Evolutionary conservation across 2,797 vertebrate species (phyloP), one percentile per base, ranked within the genome.

Genomic region (Melanotaenia trifasciata): DNA sequence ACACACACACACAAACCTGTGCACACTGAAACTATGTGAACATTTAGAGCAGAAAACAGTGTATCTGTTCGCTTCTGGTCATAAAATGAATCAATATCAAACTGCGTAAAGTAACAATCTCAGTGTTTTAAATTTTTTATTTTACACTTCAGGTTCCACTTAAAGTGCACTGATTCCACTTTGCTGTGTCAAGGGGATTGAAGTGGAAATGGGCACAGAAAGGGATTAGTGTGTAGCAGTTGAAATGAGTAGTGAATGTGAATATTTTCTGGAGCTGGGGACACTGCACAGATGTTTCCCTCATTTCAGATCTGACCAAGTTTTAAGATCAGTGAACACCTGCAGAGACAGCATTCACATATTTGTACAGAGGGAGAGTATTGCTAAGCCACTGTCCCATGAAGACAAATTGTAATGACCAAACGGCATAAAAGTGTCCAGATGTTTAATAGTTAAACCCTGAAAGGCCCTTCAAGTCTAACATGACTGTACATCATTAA

Each of bases 111-210:
- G 58, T 64, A 67, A 77, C 45, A 75, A 60, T 69, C 24, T 67
- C 40, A 36, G n/a, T 26, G 61, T 64, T 85, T 80, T 67, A 64
- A 70, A 70, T 75, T 64, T 70, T 64, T 72, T 13, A 83, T 84
- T 77, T 82, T 53, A 61, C 43, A 79, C 66, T 74, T 62, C 51
- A 61, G 62, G 79, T 81, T 74, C 71, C 64, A 70, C 66, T 84
- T 59, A 61, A 74, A 78, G 64, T 71, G 61, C 65, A 67, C 33
- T 74, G 76, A 77, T 67, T 76, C 67, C 54, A 79, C 65, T 85
- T 81, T 69, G 75, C 66, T 67, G 72, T 80, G 65, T 84, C 73
- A 59, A 76, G 69, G 78, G 70, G 83, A 71, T 57, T 79, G 64
- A 69, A 74, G 67, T 64, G 56, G 72, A 85, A 78, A 74, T 78